These are phyloP conservation scores for Clepsis dumicolana DNA, from an alignment of 2,888 invertebrate genomes.

Conservation along the genomic window DNA sequence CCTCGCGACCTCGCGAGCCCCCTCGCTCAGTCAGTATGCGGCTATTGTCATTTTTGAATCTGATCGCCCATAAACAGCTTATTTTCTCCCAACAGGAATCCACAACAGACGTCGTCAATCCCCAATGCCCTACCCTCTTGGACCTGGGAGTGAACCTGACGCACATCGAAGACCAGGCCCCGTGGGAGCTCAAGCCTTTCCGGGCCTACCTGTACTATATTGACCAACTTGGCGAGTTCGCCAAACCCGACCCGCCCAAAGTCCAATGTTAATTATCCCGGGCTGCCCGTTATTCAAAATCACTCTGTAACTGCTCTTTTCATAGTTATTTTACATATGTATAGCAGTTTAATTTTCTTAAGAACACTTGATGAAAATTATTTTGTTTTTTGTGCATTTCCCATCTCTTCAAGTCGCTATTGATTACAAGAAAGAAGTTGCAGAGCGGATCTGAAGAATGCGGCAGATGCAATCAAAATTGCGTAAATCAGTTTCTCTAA, in stretches of 20 bases:
- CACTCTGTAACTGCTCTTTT: slow-evolving; percentile 6
- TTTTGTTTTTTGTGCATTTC: not conserved
- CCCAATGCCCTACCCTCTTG: slow-evolving; percentile 91
- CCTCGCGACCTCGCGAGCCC: too few species aligned
- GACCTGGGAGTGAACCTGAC: slow-evolving; percentile 94
- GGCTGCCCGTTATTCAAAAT: not conserved
- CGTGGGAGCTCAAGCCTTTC: slow-evolving; percentile 92
- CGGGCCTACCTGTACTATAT: slow-evolving; percentile 90
- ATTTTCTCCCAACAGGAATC: slow-evolving; percentile 87
- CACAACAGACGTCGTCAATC: slow-evolving; percentile 88
- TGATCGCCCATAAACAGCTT: slow-evolving; percentile 17
- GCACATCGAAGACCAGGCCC: slow-evolving; percentile 92
- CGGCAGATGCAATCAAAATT: not conserved
- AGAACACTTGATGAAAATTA: not conserved
- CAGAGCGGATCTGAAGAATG: not conserved
- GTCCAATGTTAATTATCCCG: slow-evolving; percentile 50
- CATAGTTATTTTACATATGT: not conserved
- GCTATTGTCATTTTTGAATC: too few species aligned
- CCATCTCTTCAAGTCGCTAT: not conserved
- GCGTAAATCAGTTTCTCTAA: slow-evolving; percentile 20
- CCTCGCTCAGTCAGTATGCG: too few species aligned
- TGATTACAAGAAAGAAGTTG: not conserved
- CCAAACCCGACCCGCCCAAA: slow-evolving; percentile 88
- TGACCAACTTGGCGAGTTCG: slow-evolving; percentile 91
- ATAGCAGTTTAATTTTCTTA: not conserved